These are phyloP conservation scores for Rhinopomastus cyanomelas DNA, from an alignment of 2,113 vertebrate species.

Conservation along the genomic window DNA sequence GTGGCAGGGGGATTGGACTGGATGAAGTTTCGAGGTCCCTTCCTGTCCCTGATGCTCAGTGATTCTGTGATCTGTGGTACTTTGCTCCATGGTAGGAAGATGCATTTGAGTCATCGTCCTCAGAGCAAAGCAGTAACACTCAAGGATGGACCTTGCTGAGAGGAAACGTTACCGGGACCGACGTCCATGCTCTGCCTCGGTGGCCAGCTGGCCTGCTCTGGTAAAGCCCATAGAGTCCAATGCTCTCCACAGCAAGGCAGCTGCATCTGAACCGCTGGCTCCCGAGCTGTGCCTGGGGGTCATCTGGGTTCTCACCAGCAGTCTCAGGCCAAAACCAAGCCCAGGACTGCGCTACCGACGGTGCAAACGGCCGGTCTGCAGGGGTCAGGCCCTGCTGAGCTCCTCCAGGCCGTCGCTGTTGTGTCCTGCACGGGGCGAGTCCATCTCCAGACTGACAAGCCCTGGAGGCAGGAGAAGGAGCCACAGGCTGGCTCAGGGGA, in stretches of 20 bases:
- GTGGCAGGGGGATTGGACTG: too few species aligned
- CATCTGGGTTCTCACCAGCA: background rate
- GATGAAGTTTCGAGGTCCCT: too few species aligned
- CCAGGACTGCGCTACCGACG: background rate
- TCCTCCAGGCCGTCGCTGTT: background rate
- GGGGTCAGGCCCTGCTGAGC: fast-evolving
- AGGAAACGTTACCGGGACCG: background rate
- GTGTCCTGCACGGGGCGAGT: conserved; percentile 19
- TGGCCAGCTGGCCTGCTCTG: background rate
- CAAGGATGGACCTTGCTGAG: background rate
- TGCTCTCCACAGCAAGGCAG: background rate
- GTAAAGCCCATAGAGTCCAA: background rate
- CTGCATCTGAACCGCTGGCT: background rate
- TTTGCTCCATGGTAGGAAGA: background rate
- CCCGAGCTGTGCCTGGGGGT: background rate
- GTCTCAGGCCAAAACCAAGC: background rate
- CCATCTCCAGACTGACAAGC: background rate
- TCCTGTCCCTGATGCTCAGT: too few species aligned
- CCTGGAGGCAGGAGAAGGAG: background rate
- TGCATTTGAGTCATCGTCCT: background rate
- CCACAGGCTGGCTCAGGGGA: background rate
- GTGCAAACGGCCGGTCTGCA: background rate
- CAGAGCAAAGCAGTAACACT: background rate
- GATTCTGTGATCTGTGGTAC: background rate
- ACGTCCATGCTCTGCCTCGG: background rate